These are phyloP conservation scores for Drosophila glabriapex DNA, from an alignment of 2,888 invertebrate species.

Conservation along the genomic window DNA sequence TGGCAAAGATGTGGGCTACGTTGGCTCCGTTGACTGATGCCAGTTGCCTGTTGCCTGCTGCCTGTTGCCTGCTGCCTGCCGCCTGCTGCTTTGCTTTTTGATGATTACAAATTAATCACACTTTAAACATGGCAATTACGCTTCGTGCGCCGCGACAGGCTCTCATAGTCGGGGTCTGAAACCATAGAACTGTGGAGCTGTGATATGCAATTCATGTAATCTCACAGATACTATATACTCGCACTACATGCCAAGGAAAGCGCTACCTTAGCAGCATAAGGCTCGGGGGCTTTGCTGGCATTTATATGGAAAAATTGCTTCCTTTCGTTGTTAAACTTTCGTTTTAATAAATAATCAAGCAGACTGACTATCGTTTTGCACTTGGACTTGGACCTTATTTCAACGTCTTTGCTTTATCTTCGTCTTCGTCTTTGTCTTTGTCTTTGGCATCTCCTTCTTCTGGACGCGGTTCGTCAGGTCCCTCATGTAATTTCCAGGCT, in stretches of 20 bases:
- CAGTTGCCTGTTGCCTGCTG: constrained; percentile 15
- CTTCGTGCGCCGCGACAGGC: constrained; percentile 50
- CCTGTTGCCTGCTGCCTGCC: constrained; percentile 21
- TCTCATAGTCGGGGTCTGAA: constrained; percentile 18
- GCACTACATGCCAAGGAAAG: constrained; percentile 14
- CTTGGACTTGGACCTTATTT: constrained; percentile 20
- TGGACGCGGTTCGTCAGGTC: constrained; percentile 75
- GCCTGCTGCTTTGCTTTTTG: constrained; percentile 60
- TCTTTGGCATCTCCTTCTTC: constrained; percentile 17
- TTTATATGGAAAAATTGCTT: constrained; percentile 76
- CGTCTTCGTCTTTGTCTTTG: constrained; percentile 15
- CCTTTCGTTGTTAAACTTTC: constrained; percentile 80
- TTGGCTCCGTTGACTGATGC: constrained; percentile 19
- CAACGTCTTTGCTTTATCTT: constrained; percentile 20
- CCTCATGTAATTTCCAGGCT: constrained; percentile 82
- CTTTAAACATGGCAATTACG: constrained; percentile 81
- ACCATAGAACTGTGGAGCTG: constrained; percentile 25
- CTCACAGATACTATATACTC: constrained; percentile 5
- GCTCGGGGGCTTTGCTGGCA: constrained; percentile 21
- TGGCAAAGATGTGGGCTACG: constrained; percentile 40
- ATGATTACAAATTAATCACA: constrained; percentile 81
- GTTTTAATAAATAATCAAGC: constrained; percentile 80
- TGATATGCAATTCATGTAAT: constrained; percentile 46
- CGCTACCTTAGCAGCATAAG: constrained; percentile 38
- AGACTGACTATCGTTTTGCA: constrained; percentile 60